Evolutionary conservation across 2,888 invertebrate species (phyloP).

Genomic region (Epirrita christyi): DNA sequence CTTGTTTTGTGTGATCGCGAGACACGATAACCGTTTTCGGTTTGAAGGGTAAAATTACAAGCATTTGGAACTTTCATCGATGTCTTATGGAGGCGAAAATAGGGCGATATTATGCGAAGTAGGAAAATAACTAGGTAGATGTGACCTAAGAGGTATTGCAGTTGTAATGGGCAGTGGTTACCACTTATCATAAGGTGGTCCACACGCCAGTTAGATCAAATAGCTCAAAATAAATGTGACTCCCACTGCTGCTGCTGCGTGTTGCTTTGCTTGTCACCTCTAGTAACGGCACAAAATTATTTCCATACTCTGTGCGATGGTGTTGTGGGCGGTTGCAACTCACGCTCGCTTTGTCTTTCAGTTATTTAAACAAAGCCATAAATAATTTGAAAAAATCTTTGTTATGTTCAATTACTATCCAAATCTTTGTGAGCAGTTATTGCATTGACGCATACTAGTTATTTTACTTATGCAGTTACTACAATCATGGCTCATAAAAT

Average conservation of each 20-base stretch:
- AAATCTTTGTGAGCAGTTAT: constrained; percentile 15
- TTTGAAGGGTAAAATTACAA: too few species aligned
- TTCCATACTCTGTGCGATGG: constrained; percentile 9
- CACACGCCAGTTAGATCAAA: too few species aligned
- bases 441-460: constrained; percentile 9
- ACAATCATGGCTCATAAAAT: constrained; percentile 11
- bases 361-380: constrained; percentile 36
- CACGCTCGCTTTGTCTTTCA: constrained; percentile 32
- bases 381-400: constrained; percentile 31
- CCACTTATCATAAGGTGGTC: too few species aligned
- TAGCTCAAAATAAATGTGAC: too few species aligned
- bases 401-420: constrained; percentile 14
- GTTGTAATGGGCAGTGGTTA: too few species aligned
- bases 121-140: too few species aligned
- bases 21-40: too few species aligned
- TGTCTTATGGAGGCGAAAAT: too few species aligned
- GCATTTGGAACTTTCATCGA: too few species aligned
- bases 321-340: constrained; percentile 18
- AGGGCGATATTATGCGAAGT: not conserved
- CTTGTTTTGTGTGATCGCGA: too few species aligned
- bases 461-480: constrained; percentile 13
- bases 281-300: constrained; percentile 1
- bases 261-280: constrained; percentile 2
- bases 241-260: too few species aligned
- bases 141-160: too few species aligned